Conservation (phyloP, 2,888 invertebrate genomes). For the Theodoxus fluviatilis region DNA sequence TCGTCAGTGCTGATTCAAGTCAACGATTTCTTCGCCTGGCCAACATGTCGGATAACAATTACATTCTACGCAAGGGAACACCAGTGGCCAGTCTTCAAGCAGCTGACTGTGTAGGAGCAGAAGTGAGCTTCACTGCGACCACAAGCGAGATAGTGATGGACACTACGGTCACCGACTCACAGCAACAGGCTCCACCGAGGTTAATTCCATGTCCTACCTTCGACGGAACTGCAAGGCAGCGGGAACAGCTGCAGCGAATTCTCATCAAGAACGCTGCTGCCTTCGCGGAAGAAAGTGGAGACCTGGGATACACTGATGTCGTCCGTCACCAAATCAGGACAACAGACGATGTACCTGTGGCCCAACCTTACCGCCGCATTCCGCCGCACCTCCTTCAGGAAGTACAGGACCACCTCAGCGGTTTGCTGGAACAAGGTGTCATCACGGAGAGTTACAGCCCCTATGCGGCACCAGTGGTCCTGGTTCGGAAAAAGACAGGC, state of each 20-base stretch:
- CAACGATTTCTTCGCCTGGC: not conserved
- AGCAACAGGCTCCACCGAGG: no score
- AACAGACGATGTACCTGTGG: not conserved
- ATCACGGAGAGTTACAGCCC: conserved; percentile 14
- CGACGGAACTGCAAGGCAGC: conserved; percentile 7
- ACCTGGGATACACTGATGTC: conserved; percentile 15
- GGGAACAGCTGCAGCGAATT: not conserved
- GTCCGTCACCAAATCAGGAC: conserved; percentile 6
- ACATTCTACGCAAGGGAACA: not conserved
- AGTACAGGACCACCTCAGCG: conserved; percentile 11
- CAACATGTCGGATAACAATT: not conserved
- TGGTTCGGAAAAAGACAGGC: conserved; percentile 16
- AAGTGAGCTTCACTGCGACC: no score
- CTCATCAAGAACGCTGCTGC: not conserved
- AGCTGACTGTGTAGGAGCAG: not conserved
- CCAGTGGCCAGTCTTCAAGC: conserved; percentile 7
- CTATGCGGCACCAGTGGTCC: not conserved
- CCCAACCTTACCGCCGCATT: not conserved
- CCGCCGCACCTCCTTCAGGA: conserved; percentile 5
- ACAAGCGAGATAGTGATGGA: no score
- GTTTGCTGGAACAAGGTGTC: not conserved
- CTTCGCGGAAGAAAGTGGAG: not conserved
- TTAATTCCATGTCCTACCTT: conserved; percentile 10
- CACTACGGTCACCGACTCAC: not conserved
- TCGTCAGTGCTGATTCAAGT: not conserved